These are phyloP conservation scores for Hypanus sabinus DNA, from an alignment of 2,113 vertebrate species.

Conservation along the genomic window DNA sequence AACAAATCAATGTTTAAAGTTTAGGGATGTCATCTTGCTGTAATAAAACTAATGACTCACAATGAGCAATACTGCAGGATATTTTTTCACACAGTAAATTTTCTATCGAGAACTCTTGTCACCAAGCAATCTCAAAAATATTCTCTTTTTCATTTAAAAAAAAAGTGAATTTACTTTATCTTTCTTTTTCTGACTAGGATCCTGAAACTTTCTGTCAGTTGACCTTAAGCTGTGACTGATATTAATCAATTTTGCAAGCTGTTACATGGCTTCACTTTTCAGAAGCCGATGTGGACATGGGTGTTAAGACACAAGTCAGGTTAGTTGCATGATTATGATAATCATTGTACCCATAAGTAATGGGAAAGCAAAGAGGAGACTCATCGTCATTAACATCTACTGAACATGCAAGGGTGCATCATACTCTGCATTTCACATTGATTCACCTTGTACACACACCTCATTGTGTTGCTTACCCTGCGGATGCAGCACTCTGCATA, in stretches of 20 bases:
- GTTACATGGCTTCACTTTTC: neutral
- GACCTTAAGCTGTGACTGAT: neutral
- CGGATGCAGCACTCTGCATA: no score
- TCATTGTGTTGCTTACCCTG: no score
- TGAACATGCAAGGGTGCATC: no score
- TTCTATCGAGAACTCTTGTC: neutral
- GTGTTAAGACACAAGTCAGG: neutral
- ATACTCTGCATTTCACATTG: no score
- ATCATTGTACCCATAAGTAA: neutral
- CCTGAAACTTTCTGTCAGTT: neutral
- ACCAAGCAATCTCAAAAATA: neutral
- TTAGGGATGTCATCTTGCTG: neutral
- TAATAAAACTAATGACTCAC: neutral
- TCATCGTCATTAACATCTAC: no score
- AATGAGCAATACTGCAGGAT: neutral
- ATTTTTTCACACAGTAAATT: neutral
- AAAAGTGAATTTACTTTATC: neutral
- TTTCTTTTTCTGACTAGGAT: neutral
- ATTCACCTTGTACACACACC: no score
- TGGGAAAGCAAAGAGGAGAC: neutral
- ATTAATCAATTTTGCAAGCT: neutral
- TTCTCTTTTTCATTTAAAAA: neutral
- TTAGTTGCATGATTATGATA: neutral
- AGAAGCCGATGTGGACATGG: neutral
- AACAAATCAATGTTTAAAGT: neutral